phyloP scores from a whole-genome alignment of 2,113 vertebrate genomes.

The Rhea americana region DNA sequence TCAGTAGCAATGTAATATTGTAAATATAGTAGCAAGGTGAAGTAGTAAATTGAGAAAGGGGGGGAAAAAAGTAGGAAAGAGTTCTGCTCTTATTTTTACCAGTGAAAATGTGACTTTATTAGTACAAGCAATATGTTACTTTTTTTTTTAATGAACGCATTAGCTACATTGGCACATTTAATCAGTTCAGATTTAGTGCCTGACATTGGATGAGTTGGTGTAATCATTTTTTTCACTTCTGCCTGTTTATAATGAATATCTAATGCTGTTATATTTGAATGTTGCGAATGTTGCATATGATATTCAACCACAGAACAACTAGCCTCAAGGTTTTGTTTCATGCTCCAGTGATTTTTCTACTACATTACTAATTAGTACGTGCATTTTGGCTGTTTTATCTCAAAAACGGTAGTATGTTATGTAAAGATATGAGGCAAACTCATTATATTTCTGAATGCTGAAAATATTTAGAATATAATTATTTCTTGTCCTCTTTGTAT shows the following conservation, averaged over 20 bases:
- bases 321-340: slow-evolving; percentile 50
- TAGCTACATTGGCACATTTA: background rate
- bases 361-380: slow-evolving; percentile 20
- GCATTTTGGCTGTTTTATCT: slow-evolving; percentile 55
- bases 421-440: slow-evolving; percentile 30
- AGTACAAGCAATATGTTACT: background rate
- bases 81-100: background rate
- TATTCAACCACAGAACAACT: background rate
- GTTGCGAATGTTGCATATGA: background rate
- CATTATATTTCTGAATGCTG: background rate
- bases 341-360: slow-evolving; percentile 38
- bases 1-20: background rate
- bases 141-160: background rate
- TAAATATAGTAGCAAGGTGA: background rate
- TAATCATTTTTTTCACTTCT: background rate
- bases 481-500: no score
- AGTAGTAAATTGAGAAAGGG: fast-evolving
- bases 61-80: background rate
- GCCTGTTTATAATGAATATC: background rate
- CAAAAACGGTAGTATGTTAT: slow-evolving; percentile 14
- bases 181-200: background rate
- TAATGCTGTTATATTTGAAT: background rate
- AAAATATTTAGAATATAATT: no score
- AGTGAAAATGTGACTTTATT: background rate
- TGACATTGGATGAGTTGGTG: background rate